Evolutionary conservation across 2,113 vertebrate species (phyloP).

Genomic region (Cygnus atratus): DNA sequence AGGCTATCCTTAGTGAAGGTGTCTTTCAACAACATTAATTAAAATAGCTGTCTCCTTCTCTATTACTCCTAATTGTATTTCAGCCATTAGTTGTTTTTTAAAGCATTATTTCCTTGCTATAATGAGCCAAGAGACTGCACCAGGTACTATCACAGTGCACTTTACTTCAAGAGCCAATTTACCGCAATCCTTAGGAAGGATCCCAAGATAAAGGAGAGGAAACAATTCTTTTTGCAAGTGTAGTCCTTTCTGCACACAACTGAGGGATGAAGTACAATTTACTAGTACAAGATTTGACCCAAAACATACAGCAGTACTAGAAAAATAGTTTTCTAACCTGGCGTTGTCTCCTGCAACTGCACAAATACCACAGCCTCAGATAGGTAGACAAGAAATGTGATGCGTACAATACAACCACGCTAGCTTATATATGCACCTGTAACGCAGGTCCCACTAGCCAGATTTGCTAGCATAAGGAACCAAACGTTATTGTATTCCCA

Average conservation of each 20-base stretch:
- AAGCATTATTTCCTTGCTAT: not conserved
- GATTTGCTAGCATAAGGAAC: not conserved
- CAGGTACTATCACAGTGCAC: not conserved
- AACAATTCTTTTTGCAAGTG: not conserved
- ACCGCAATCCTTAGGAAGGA: not conserved
- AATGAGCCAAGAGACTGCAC: conserved; percentile 1
- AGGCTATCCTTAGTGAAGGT: conserved; percentile 3
- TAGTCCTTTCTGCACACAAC: not conserved
- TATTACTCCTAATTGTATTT: conserved; percentile 12
- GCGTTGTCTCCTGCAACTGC: accelerated
- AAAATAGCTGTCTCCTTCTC: not conserved
- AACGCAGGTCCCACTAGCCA: not conserved
- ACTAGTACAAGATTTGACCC: not conserved
- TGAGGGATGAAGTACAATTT: not conserved
- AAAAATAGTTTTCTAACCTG: not conserved
- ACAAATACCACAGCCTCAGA: not conserved
- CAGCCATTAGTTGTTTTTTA: not conserved
- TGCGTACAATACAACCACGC: accelerated
- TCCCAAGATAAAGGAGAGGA: not conserved
- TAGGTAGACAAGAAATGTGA: not conserved
- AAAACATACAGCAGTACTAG: not conserved
- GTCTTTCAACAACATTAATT: conserved; percentile 9
- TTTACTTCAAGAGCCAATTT: conserved; percentile 3
- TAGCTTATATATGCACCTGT: not conserved
- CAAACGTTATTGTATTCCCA: not conserved